Evolutionary conservation across 2,113 vertebrate genomes (phyloP), one percentile per base, ranked within the genome.

Genomic region (Salvator merianae): DNA sequence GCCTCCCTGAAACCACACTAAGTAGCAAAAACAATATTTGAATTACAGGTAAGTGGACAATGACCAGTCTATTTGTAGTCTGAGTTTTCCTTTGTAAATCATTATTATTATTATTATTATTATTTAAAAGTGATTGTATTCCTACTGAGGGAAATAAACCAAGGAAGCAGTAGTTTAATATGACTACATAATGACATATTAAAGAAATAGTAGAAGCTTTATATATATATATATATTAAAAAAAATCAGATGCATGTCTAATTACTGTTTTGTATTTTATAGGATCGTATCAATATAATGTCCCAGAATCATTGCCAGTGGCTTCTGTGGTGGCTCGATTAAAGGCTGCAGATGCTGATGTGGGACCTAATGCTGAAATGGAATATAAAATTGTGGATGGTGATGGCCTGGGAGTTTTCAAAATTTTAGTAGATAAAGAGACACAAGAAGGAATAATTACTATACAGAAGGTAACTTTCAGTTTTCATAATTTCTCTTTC

Each of bases 311-410:
- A 10, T 92, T 99, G 84, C 97, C 97, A 0, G 90, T 98, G 83
- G 93, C 95, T 69, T 98, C 98, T 9, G 96, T 98, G 78, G 98
- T 99, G 82, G 98, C 98, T 82, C 96, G 96, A 94, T 97, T 99
- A 95, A 99, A 98, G 95, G 98, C 98, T 6, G 95, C 92, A 0
- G 98, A 99, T 83, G 97, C 97, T 28, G 98, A 99, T 83, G 94
- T 97, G 38, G 98, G 98, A 77, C 85, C 95, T 77, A 99, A 99
- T 30, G 97, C 98, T 2, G 98, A 99, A 95, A 99, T 99, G 97
- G 98, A 99, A 87, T 99, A 99, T 91, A 96, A 96, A 87, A 98
- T 99, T 87, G 96, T 98, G 91, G 98, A 99, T 81, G 97, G 98
- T 30, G 98, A 99, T 78, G 97, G 97, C 16, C 84, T 97, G 3